phyloP scores from a whole-genome alignment of 1,140 invertebrate genomes.

The Dinothrombium tinctorium region DNA sequence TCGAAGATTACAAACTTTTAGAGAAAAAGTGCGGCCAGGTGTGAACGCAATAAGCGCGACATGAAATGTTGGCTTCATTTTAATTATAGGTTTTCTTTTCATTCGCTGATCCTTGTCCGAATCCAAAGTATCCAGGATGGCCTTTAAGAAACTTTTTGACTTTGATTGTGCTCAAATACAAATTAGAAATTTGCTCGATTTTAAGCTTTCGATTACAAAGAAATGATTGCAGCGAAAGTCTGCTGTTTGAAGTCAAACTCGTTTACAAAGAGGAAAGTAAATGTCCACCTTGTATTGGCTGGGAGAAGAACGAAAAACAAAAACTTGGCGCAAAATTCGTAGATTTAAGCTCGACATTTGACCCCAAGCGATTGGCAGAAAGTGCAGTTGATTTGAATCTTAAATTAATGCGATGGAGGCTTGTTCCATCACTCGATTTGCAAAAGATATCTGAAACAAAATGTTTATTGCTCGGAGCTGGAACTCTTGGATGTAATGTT shows the following conservation, averaged over 20 bases:
- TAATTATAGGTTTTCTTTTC: slow-evolving; percentile 24
- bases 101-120: slow-evolving; percentile 54
- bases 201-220: neutral
- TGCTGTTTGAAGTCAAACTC: neutral
- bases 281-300: slow-evolving; percentile 45
- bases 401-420: slow-evolving; percentile 90
- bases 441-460: slow-evolving; percentile 47
- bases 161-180: slow-evolving; percentile 28
- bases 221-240: neutral
- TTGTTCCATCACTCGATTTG: slow-evolving; percentile 70
- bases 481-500: slow-evolving; percentile 89
- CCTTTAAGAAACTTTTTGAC: slow-evolving; percentile 52
- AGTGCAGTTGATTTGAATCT: slow-evolving; percentile 75
- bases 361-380: slow-evolving; percentile 56
- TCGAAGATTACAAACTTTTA: neutral
- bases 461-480: slow-evolving; percentile 80
- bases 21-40: neutral
- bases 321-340: slow-evolving; percentile 62
- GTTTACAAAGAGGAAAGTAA: neutral
- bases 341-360: slow-evolving; percentile 57
- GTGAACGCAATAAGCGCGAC: neutral
- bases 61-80: too few species aligned
- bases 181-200: neutral
- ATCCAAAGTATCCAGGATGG: slow-evolving; percentile 50
- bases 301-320: slow-evolving; percentile 65